Base-by-base conservation (phyloP, 2,797 vertebrate species). In the Miichthys miiuy region DNA sequence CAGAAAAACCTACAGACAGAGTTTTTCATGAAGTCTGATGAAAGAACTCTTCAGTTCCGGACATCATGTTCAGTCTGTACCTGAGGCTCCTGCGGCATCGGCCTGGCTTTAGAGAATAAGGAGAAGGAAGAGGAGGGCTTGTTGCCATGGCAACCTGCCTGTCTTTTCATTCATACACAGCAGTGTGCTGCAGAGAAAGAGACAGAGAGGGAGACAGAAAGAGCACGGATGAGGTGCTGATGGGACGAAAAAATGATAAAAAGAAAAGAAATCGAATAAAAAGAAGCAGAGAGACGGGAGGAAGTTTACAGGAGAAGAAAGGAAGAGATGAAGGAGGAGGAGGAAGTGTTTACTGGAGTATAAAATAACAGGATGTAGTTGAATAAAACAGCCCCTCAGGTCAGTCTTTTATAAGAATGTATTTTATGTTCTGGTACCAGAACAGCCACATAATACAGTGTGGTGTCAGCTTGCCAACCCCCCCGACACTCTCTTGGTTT, bases 121-220 rank as follows among this genome's bases (percentile, higher is more conserved):
- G 42, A 47, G 38, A 25, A 63, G 44, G 62, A 61, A n/a, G 61
- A 54, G 52, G 23, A 61, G 23, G 58, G 72, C 30, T 42, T 64
- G 87, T 88, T 84, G 46, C 81, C 68, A 82, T 52, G 81, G 79
- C 47, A 75, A 86, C 84, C 63, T 0, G 38, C 66, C 67, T 38
- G n/a, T 66, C 75, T 30, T 48, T 72, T 25, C 76, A 57, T 82
- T 82, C 67, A 69, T 51, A 46, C 46, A 12, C 27, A 58, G 41
- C 63, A 18, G 34, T 23, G 74, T 78, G 41, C 58, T 82, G 78
- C 71, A 68, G 75, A 57, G 50, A 25, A 23, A 25, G 34, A 52
- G 46, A 38, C 44, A 34, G 23, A 25, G 34, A 52, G 30, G 30
- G 48, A 42, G 30, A 25, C 21, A 21, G 44, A 51, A 48, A 56